phyloP scores from a whole-genome alignment of 2,888 invertebrate species.

The Tenthredo amoena region DNA sequence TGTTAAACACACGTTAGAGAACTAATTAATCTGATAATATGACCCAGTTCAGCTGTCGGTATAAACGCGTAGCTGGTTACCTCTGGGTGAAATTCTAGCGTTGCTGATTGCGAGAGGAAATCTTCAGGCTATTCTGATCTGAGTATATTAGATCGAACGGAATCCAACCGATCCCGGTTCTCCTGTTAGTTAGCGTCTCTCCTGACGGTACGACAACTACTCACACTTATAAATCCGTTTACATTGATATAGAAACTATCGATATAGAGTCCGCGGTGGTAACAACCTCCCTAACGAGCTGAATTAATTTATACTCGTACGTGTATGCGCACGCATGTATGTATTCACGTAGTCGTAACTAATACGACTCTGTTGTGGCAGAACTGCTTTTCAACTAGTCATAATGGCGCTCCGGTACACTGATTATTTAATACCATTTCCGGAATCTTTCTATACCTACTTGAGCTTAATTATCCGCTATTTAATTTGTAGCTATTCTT shows the following conservation, averaged over 20 bases:
- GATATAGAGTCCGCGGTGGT: not conserved
- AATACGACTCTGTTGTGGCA: slow-evolving; percentile 58
- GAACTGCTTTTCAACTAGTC: slow-evolving; percentile 67
- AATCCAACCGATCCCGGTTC: slow-evolving; percentile 31
- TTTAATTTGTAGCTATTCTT: not conserved
- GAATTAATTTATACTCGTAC: slow-evolving; percentile 70
- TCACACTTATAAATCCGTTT: not conserved
- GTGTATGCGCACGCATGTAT: not conserved
- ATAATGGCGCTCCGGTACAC: slow-evolving; percentile 63
- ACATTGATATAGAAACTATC: slow-evolving; percentile 15
- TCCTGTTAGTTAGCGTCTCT: not conserved
- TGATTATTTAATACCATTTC: slow-evolving; percentile 63
- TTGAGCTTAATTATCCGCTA: slow-evolving; percentile 22
- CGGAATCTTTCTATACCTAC: slow-evolving; percentile 15
- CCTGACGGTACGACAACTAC: not conserved
- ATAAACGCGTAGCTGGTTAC: not conserved
- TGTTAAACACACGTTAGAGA: slow-evolving; percentile 58
- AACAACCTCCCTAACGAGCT: slow-evolving; percentile 66
- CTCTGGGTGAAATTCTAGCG: not conserved
- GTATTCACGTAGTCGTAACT: not conserved
- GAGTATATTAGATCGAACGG: not conserved
- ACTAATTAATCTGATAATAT: slow-evolving; percentile 70
- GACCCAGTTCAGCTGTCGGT: slow-evolving; percentile 58
- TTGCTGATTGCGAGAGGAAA: not conserved
- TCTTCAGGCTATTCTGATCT: not conserved